Evolutionary conservation across 1,140 invertebrate genomes (phyloP).

Genomic region (Anastatus disparis): DNA sequence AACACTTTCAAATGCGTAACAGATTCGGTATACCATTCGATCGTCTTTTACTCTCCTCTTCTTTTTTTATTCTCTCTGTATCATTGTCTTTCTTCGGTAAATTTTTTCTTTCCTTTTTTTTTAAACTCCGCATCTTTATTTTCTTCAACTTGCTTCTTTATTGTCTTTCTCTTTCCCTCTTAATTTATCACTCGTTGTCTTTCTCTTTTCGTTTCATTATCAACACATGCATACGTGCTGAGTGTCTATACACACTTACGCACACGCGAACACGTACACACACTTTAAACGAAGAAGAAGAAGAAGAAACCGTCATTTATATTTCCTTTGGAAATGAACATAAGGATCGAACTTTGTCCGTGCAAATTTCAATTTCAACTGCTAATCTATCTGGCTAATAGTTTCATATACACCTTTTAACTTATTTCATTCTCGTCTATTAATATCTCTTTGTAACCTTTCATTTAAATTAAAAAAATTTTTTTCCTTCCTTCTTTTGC

Average conservation of each 20-base stretch:
- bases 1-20: constrained; percentile 58
- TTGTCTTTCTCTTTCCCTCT: background rate
- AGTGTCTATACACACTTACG: too few relatives aligned
- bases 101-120: constrained; percentile 3
- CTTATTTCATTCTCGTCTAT: too few relatives aligned
- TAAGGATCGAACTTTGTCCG: constrained; percentile 65
- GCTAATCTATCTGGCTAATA: constrained; percentile 68
- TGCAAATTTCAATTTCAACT: constrained; percentile 69
- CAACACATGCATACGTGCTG: constrained; percentile 19
- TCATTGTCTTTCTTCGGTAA: constrained; percentile 23
- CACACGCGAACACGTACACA: too few relatives aligned
- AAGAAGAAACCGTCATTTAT: constrained; percentile 19
- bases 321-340: too few relatives aligned
- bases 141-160: constrained; percentile 34
- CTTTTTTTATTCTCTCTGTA: constrained; percentile 16
- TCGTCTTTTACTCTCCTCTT: background rate
- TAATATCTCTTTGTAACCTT: constrained; percentile 41
- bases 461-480: constrained; percentile 26
- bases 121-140: background rate
- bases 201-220: constrained; percentile 39
- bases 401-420: constrained; percentile 38
- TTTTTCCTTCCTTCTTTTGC: constrained; percentile 24
- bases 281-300: background rate
- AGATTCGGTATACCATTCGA: constrained; percentile 61
- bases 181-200: constrained; percentile 44